These are phyloP conservation scores for Rhizoglyphus robini DNA, from an alignment of 1,140 invertebrate genomes.

Conservation along the genomic window DNA sequence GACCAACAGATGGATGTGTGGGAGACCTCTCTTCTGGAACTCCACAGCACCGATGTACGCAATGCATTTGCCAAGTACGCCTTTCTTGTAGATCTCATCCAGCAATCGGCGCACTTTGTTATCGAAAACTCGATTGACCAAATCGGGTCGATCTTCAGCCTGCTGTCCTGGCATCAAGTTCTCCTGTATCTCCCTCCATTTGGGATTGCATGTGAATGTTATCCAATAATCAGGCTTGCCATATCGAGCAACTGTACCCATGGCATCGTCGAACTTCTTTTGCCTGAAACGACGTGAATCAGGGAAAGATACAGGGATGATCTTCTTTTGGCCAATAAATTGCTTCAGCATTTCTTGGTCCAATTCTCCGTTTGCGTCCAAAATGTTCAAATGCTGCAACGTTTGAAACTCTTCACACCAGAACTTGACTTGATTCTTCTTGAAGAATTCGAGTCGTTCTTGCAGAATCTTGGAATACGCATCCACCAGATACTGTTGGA, in stretches of 20 bases:
- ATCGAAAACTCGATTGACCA: too few relatives aligned
- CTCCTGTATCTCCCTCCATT: constrained; percentile 37
- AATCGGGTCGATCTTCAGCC: constrained; percentile 29
- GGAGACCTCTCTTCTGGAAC: constrained; percentile 37
- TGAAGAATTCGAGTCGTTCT: constrained; percentile 17
- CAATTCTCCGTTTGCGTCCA: too few relatives aligned
- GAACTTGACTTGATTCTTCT: constrained; percentile 18
- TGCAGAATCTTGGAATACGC: constrained; percentile 21
- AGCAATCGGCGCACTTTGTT: constrained; percentile 32
- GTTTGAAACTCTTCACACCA: constrained; percentile 23
- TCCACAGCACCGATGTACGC: constrained; percentile 31
- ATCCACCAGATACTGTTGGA: constrained; percentile 25
- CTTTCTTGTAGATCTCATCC: constrained; percentile 27
- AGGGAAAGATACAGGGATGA: constrained; percentile 23
- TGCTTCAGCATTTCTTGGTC: too few relatives aligned
- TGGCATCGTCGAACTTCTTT: constrained; percentile 29
- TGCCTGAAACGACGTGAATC: constrained; percentile 18
- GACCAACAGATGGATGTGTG: constrained; percentile 34
- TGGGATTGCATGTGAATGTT: constrained; percentile 39
- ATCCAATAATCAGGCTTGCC: constrained; percentile 36
- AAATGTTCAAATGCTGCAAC: constrained; percentile 20
- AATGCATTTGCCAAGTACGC: constrained; percentile 18
- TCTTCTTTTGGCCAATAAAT: too few relatives aligned
- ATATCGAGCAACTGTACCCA: constrained; percentile 30
- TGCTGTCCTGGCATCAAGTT: constrained; percentile 29